phyloP scores from a whole-genome alignment of 2,888 invertebrate genomes.

The Odontothrips loti region DNA sequence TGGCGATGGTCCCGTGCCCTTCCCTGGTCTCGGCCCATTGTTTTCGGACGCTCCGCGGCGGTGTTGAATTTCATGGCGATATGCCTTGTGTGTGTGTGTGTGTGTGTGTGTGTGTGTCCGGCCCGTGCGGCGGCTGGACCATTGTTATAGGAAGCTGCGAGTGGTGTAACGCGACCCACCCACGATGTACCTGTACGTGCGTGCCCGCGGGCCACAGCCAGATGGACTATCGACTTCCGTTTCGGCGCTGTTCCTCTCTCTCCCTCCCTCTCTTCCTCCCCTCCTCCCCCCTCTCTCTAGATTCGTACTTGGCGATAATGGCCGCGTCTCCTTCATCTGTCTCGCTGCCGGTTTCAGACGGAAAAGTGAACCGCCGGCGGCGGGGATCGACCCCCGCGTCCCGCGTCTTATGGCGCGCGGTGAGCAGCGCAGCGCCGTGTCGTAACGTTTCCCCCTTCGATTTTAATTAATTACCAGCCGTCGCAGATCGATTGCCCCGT shows the following conservation, averaged over 20 bases:
- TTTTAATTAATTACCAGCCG: too few species aligned
- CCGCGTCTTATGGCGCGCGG: too few species aligned
- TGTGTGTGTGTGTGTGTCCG: neutral
- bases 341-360: too few species aligned
- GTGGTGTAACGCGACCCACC: slow-evolving; percentile 13
- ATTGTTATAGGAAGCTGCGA: neutral
- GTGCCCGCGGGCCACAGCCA: neutral
- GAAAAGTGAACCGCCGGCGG: too few species aligned
- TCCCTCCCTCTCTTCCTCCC: neutral
- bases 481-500: too few species aligned
- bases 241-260: neutral
- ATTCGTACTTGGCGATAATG: too few species aligned
- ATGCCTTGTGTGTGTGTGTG: neutral
- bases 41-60: neutral
- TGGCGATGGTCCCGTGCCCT: neutral
- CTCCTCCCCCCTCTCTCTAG: neutral
- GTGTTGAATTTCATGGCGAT: slow-evolving; percentile 14
- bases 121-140: neutral
- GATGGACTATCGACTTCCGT: slow-evolving; percentile 24
- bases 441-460: too few species aligned
- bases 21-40: neutral
- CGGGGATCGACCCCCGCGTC: too few species aligned
- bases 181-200: neutral
- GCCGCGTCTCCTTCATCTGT: too few species aligned
- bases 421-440: too few species aligned